These are phyloP conservation scores for Artibeus jamaicensis DNA, from an alignment of 2,797 vertebrate genomes.

Conservation along the genomic window DNA sequence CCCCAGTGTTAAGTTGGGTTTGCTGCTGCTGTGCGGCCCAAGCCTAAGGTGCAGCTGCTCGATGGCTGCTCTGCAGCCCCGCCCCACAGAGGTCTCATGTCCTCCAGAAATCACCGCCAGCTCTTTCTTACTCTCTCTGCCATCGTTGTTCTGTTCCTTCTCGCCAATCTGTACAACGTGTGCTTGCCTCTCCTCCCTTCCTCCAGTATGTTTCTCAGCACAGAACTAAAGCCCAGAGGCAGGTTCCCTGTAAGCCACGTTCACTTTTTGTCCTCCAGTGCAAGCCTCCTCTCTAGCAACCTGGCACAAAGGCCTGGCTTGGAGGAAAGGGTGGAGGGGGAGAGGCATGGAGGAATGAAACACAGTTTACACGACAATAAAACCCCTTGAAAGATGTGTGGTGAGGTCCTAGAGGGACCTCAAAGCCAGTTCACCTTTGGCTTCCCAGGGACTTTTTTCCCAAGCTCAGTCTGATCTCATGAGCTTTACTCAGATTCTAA, in stretches of 20 bases:
- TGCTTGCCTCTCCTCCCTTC: neutral
- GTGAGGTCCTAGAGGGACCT: neutral
- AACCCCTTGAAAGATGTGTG: neutral
- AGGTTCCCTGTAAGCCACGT: neutral
- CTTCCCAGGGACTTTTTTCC: neutral
- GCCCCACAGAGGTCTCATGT: neutral
- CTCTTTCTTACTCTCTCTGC: neutral
- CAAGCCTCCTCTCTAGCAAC: neutral
- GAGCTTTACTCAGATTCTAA: constrained; percentile 7
- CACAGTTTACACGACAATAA: neutral
- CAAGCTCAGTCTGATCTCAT: neutral
- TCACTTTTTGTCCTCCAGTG: neutral
- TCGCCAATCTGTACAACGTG: neutral
- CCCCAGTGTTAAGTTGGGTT: neutral
- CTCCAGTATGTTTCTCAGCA: neutral
- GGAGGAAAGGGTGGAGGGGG: neutral
- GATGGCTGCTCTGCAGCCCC: neutral
- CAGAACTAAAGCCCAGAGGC: neutral
- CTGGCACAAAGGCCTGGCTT: neutral
- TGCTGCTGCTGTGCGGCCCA: neutral
- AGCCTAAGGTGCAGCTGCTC: neutral
- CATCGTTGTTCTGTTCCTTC: neutral
- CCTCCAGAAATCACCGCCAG: too few species aligned
- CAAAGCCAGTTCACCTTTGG: neutral
- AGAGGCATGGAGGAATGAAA: neutral